phyloP scores from a whole-genome alignment of 2,888 invertebrate genomes.

The Cynaeus angustus region DNA sequence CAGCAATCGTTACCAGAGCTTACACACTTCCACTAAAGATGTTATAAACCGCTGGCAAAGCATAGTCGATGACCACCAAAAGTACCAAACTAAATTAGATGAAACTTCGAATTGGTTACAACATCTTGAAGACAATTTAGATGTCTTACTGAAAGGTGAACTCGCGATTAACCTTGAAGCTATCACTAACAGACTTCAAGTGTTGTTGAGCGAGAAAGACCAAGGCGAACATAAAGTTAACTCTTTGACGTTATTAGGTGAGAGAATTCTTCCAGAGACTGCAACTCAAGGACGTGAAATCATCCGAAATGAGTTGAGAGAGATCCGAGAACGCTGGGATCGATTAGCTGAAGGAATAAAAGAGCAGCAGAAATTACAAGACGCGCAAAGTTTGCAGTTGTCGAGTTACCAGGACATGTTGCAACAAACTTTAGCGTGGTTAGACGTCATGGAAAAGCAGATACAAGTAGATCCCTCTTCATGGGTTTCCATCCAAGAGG shows the following conservation, averaged over 20 bases:
- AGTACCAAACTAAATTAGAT: constrained; percentile 83
- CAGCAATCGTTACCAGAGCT: constrained; percentile 88
- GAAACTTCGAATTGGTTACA: constrained; percentile 86
- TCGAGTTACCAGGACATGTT: constrained; percentile 90
- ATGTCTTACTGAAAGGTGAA: constrained; percentile 78
- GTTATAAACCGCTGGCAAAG: constrained; percentile 89
- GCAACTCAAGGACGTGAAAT: constrained; percentile 92
- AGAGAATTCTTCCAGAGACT: constrained; percentile 93
- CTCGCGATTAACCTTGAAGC: constrained; percentile 77
- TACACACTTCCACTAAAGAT: constrained; percentile 88
- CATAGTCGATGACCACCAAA: constrained; percentile 87
- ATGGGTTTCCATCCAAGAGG: constrained; percentile 88
- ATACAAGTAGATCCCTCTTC: constrained; percentile 82
- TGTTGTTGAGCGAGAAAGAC: constrained; percentile 85
- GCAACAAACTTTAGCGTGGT: constrained; percentile 88
- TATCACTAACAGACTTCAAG: constrained; percentile 80
- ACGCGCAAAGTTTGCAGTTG: constrained; percentile 88
- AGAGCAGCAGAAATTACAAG: constrained; percentile 89
- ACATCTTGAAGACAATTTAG: constrained; percentile 83
- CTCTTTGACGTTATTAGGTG: constrained; percentile 84
- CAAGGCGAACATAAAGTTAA: constrained; percentile 87
- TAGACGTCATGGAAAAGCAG: constrained; percentile 88
- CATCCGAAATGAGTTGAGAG: constrained; percentile 88
- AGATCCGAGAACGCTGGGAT: constrained; percentile 91
- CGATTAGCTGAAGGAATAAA: constrained; percentile 85